Base-by-base conservation (phyloP, 2,888 invertebrate genomes). In the Callyntrura sp. region DNA sequence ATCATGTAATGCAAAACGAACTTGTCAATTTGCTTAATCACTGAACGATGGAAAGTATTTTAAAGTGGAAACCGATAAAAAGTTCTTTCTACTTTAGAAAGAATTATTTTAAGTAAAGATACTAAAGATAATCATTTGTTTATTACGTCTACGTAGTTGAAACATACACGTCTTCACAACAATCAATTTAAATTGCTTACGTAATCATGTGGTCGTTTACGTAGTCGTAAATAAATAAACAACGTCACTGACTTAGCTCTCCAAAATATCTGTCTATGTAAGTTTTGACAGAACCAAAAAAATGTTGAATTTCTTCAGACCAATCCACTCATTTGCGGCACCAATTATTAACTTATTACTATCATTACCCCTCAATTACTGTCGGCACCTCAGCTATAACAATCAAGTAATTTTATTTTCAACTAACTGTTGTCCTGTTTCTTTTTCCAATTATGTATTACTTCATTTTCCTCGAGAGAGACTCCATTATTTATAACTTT, bases 321-420 rank as follows among this genome's bases (percentile, higher is more conserved):
- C 28, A 57, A 57, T 25, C 12, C 17, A 57, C 9, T 78, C 60
- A 43, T 28, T 17, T 14, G 4, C 78, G 25, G n/a, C 12, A 8
- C 14, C 57, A 79, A 79, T 79, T 79, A 79, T 79, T 79, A 60
- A 79, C 57, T 17, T 57, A 79, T 57, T 60, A 60, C 43, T 9
- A 48, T 68, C 57, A 81, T 81, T 70, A 55, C 57, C 55, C 17
- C 14, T 17, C 79, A 65, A 81, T 86, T 70, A 81, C 60, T 45
- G 81, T 87, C 81, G 70, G 82, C 87, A 87, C 87, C 82, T 70
- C 35, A 25, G 1, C 23, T 35, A 17, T 73, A 68, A 60, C 45
- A 35, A 79, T 35, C 20, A 57, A 60, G 12, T 25, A 51, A 28
- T 62, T 11, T n/a, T 17, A 78, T 28, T 57, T 55, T n/a, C 17